Conservation (phyloP, 2,113 vertebrate genomes). For the Oreochromis niloticus region DNA sequence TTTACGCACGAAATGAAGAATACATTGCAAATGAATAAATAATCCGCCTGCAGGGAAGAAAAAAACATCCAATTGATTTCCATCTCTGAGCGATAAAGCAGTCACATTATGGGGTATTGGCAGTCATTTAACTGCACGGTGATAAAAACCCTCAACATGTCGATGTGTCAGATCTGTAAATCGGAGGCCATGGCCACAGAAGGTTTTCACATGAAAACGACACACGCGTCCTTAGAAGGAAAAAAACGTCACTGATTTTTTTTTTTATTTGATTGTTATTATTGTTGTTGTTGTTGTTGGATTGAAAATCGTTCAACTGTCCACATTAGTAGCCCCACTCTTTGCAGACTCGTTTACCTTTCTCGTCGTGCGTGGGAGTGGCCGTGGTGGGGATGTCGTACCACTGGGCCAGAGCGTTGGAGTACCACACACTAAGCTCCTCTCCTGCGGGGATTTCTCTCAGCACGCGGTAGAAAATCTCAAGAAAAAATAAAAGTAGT, state of each 20-base stretch:
- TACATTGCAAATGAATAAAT: not conserved
- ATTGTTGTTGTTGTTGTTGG: not conserved
- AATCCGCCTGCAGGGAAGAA: not conserved
- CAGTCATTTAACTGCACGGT: conserved; percentile 24
- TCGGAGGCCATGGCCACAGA: not conserved
- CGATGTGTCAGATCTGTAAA: not conserved
- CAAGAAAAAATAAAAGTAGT: not conserved
- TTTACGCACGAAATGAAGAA: not conserved
- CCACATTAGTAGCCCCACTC: not conserved
- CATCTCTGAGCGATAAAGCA: not conserved
- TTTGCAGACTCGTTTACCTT: conserved; percentile 76
- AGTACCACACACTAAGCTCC: conserved; percentile 95
- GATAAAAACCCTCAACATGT: conserved; percentile 20
- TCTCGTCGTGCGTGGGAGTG: conserved; percentile 96
- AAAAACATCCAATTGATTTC: conserved; percentile 19
- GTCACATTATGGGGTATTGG: conserved; percentile 7
- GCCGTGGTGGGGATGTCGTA: conserved; percentile 92
- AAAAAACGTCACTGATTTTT: not conserved
- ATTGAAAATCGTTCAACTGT: not conserved
- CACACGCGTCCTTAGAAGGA: not conserved
- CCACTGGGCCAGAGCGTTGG: conserved; percentile 90
- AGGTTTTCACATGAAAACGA: not conserved
- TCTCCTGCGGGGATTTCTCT: conserved; percentile 91
- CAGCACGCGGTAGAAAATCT: conserved; percentile 93
- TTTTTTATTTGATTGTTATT: not conserved